These are phyloP conservation scores for Helicoverpa zea DNA, from an alignment of 1,140 invertebrate genomes.

Conservation along the genomic window DNA sequence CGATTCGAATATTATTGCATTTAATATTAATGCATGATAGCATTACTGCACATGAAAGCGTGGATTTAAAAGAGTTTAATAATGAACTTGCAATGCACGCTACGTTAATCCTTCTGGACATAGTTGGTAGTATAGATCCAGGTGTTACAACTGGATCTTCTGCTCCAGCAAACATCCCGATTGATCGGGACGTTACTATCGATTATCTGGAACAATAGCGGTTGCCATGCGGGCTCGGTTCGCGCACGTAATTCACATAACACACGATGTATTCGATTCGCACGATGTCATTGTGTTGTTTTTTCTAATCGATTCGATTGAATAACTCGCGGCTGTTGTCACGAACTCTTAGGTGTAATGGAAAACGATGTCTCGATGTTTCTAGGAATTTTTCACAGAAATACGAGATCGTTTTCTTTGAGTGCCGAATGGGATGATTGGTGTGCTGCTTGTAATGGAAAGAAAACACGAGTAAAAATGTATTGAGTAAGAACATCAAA, in stretches of 20 bases:
- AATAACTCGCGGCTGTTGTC: constrained; percentile 42
- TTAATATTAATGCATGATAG: no score
- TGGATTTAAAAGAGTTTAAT: no score
- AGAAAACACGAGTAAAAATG: not conserved
- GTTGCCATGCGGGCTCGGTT: constrained; percentile 32
- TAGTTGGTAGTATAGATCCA: not conserved
- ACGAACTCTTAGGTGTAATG: constrained; percentile 13
- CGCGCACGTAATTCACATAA: constrained; percentile 41
- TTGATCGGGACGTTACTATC: constrained; percentile 32
- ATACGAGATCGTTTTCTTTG: constrained; percentile 17
- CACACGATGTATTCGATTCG: constrained; percentile 24
- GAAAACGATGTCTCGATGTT: not conserved
- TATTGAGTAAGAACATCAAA: not conserved
- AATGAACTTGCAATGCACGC: no score
- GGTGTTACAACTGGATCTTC: not conserved
- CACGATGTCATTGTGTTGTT: constrained; percentile 45
- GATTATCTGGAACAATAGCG: constrained; percentile 43
- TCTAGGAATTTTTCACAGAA: constrained; percentile 15
- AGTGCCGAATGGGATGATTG: constrained; percentile 9
- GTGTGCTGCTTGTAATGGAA: constrained; percentile 3
- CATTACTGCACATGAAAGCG: no score
- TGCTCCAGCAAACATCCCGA: constrained; percentile 16
- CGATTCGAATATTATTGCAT: no score
- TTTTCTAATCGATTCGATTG: constrained; percentile 49
- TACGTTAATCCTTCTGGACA: no score